These are phyloP conservation scores for Phlogophora meticulosa DNA, from an alignment of 2,888 invertebrate genomes.

Conservation along the genomic window DNA sequence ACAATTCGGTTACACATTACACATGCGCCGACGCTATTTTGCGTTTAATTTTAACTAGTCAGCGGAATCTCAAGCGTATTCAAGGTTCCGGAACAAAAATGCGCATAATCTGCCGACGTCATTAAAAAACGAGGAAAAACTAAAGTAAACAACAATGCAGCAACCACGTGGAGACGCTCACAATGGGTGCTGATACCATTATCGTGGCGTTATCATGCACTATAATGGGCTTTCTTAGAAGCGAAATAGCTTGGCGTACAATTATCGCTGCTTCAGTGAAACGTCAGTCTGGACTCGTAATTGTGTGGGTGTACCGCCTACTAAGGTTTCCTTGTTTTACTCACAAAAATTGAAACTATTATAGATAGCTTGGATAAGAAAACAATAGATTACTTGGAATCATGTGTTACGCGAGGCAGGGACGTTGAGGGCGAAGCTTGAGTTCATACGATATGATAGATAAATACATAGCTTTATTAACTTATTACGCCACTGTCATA, in stretches of 20 bases:
- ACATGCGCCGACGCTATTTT: slow-evolving; percentile 34
- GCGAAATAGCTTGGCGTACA: slow-evolving; percentile 76
- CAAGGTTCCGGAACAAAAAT: slow-evolving; percentile 57
- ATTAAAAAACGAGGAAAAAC: slow-evolving; percentile 62
- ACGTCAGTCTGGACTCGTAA: slow-evolving; percentile 74
- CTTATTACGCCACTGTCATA: background rate
- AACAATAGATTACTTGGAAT: slow-evolving; percentile 52
- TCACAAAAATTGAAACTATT: slow-evolving; percentile 54
- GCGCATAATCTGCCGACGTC: slow-evolving; percentile 44
- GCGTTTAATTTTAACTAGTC: slow-evolving; percentile 52
- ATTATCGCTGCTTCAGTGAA: slow-evolving; percentile 86
- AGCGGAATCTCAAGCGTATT: slow-evolving; percentile 50
- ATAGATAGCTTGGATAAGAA: slow-evolving; percentile 56
- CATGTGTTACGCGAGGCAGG: slow-evolving; percentile 4
- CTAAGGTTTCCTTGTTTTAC: slow-evolving; percentile 56
- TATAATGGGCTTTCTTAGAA: slow-evolving; percentile 83
- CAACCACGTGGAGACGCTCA: slow-evolving; percentile 68
- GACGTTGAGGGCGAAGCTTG: slow-evolving; percentile 3
- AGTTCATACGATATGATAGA: background rate
- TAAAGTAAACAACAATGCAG: slow-evolving; percentile 67
- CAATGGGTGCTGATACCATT: slow-evolving; percentile 80
- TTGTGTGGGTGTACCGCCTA: slow-evolving; percentile 69
- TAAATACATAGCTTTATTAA: background rate
- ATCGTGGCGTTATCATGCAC: slow-evolving; percentile 84
- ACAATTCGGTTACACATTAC: slow-evolving; percentile 56